These are phyloP conservation scores for Tadarida brasiliensis DNA, from an alignment of 2,797 vertebrate species.

Conservation along the genomic window DNA sequence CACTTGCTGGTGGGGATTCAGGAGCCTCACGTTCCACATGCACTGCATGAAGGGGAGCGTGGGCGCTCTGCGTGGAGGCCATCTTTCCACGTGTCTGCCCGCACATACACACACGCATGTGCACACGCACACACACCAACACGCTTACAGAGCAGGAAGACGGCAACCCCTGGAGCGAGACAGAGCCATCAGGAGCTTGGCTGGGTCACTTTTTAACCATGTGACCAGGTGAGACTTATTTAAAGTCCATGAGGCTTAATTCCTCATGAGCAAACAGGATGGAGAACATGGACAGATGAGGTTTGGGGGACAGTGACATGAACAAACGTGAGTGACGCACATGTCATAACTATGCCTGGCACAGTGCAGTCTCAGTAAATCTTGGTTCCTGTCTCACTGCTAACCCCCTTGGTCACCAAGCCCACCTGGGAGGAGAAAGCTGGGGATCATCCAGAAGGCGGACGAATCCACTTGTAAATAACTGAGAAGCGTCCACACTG, in stretches of 20 bases:
- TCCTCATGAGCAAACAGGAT: neutral
- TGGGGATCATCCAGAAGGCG: neutral
- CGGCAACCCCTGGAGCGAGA: neutral
- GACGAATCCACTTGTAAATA: conserved; percentile 37
- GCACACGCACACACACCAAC: neutral
- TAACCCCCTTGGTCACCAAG: neutral
- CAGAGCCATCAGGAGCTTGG: neutral
- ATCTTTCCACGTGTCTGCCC: neutral
- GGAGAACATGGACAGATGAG: neutral
- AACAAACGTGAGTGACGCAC: neutral
- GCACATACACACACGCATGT: fast-evolving
- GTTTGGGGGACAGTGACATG: neutral
- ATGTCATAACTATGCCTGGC: neutral
- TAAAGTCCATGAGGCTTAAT: neutral
- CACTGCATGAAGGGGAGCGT: neutral
- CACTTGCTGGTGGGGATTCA: neutral
- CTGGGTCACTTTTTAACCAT: neutral
- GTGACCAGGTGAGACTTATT: neutral
- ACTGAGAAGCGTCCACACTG: neutral
- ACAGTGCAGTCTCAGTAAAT: neutral
- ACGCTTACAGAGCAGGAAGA: neutral
- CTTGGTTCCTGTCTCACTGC: neutral
- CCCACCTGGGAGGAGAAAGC: neutral
- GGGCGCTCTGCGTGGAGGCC: fast-evolving
- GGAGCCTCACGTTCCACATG: neutral